phyloP scores from a whole-genome alignment of 2,797 vertebrate genomes.

The Neosilurus mollespiculum region DNA sequence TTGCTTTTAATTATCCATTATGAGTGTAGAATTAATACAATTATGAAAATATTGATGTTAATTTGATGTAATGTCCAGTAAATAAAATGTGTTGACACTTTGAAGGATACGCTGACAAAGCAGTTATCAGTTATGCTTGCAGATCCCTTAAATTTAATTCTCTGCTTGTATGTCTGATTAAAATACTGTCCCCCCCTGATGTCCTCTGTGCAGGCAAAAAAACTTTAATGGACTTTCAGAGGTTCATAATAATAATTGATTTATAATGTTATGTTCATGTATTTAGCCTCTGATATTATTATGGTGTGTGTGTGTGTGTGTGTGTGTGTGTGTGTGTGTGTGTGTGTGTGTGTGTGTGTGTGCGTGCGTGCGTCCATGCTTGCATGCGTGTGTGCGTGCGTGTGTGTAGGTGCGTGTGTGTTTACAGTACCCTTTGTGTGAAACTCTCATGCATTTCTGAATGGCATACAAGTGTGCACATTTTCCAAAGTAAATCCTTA shows the following conservation, averaged over 20 bases:
- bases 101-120: slow-evolving; percentile 8
- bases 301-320: no score
- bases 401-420: no score
- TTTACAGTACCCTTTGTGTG: not conserved
- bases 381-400: no score
- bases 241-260: not conserved
- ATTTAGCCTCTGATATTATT: not conserved
- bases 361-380: no score
- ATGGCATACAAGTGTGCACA: not conserved
- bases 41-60: not conserved
- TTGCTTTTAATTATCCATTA: not conserved
- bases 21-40: not conserved
- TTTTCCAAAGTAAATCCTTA: not conserved
- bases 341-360: no score
- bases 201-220: not conserved
- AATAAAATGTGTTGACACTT: slow-evolving; percentile 4
- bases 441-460: not conserved
- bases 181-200: not conserved
- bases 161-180: not conserved
- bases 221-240: not conserved
- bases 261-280: not conserved
- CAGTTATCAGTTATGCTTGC: not conserved
- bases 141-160: not conserved
- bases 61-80: not conserved
- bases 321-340: no score